Base-by-base conservation (phyloP, 2,888 invertebrate genomes). In the Habroteleia sp. region DNA sequence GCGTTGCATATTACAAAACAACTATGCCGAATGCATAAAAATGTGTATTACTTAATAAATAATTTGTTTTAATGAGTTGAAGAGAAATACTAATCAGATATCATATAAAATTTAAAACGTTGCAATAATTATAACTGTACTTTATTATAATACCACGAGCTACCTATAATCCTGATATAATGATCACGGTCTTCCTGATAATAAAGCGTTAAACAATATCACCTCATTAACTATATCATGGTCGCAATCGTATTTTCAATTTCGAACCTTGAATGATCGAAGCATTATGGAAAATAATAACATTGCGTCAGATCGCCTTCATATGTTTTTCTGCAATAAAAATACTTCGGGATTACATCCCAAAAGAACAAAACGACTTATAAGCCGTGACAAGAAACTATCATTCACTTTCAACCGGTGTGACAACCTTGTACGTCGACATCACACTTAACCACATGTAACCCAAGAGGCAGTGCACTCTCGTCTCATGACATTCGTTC, bases 321-420 rank as follows among this genome's bases (percentile, higher is more conserved):
- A 68, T 62, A 66, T 74, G 76, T 68, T 72, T 74, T 69, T 69
- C 65, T 62, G 42, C 23, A 29, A 33, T 58, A 77, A 77, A 75
- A 76, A 76, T 77, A 48, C 71, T 25, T 62, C 29, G 63, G 58
- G 39, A 44, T 60, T 37, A 31, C 50, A 71, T 71, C 42, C 31
- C 68, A 31, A 17, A 41, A 65, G 33, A 68, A 76, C 63, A 46
- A 74, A 75, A 42, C 71, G 68, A 63, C 66, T 48, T 44, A 37
- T 41, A 46, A 42, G 63, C 20, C 42, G 50, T 23, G 48, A 75
- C 73, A 78, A 80, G 79, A 81, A 83, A 79, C 69, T 77, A 69
- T 82, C 80, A 79, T 79, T 85, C 85, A 82, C 84, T 85, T 85
- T 85, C 84, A 81, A 74, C 82, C 74, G 79, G 82, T 81, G 78